phyloP scores from a whole-genome alignment of 2,888 invertebrate species.

The Rhamphomyia laevipes region DNA sequence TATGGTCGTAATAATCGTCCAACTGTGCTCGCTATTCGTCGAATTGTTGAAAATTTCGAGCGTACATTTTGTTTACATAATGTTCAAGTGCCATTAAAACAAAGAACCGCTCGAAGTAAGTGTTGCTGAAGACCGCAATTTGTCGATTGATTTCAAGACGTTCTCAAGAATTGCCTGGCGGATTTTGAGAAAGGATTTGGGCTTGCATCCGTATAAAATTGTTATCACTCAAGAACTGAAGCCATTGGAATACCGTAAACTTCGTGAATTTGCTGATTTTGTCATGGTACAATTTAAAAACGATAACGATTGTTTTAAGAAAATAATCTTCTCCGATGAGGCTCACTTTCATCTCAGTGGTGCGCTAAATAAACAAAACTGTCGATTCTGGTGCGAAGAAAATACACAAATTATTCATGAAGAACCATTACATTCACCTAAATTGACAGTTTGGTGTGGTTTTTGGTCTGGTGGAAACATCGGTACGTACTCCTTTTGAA shows the following conservation, averaged over 20 bases:
- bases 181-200: conserved; percentile 1
- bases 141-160: too few relatives aligned
- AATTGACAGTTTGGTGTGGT: not conserved
- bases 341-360: conserved; percentile 1
- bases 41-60: not conserved
- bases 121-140: not conserved
- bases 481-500: not conserved
- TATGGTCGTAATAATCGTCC: too few relatives aligned
- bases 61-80: not conserved
- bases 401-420: not conserved
- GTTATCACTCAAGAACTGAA: conserved; percentile 3
- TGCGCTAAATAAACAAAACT: not conserved
- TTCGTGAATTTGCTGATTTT: conserved; percentile 5
- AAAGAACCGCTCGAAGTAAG: not conserved
- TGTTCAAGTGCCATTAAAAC: not conserved
- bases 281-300: not conserved
- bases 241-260: conserved; percentile 3
- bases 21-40: too few relatives aligned
- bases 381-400: not conserved
- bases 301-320: not conserved
- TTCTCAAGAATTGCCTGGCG: not conserved
- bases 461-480: not conserved
- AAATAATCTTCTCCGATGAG: not conserved
- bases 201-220: conserved; percentile 3
- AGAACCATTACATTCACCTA: not conserved